Base-by-base conservation (phyloP, 2,797 vertebrate genomes). In the Luscinia megarhynchos region DNA sequence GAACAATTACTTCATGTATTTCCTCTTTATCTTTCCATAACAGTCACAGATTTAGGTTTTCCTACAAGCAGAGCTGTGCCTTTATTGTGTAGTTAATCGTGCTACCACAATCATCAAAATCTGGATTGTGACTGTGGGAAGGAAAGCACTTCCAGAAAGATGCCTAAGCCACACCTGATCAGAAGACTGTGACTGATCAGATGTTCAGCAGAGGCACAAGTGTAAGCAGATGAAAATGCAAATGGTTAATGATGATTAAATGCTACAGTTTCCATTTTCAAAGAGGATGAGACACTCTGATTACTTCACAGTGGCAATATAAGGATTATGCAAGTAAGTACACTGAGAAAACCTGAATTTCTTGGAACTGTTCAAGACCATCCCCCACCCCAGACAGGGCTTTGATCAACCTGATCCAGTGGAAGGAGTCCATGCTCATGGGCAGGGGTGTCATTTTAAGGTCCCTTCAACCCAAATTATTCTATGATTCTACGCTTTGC, bases 341-440 rank as follows among this genome's bases (percentile, higher is more conserved):
- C 55, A 61, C 3, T 59, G 53, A 91, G 72, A 74, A 90, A 89
- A 85, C 41, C 2, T 57, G 38, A 83, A 61, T 84, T 73, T 50
- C 67, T 73, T 67, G 41, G 32, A 51, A 61, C 27, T 24, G 27
- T 43, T 61, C 19, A 61, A 66, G 59, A 54, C 17, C 13, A 66
- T 23, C 9, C 15, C 14, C 11, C 20, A 51, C 6, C 14, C 32
- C 1, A 0, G 43, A 11, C 0, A 27, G 59, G 20, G 34, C 10
- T 67, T 67, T 61, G 41, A 50, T 46, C 20, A 38, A n/a, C 6
- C 46, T 43, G 27, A 17, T 41, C 30, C 29, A 41, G 27, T 29
- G 48, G 40, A 58, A 67, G 6, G 12, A 50, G 59, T 61, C 23
- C 53, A 27, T 43, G 36, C 19, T 27, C 7, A 26, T 29, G 27